Evolutionary conservation across 1,140 invertebrate genomes (phyloP).

Genomic region (Aphis craccivora): DNA sequence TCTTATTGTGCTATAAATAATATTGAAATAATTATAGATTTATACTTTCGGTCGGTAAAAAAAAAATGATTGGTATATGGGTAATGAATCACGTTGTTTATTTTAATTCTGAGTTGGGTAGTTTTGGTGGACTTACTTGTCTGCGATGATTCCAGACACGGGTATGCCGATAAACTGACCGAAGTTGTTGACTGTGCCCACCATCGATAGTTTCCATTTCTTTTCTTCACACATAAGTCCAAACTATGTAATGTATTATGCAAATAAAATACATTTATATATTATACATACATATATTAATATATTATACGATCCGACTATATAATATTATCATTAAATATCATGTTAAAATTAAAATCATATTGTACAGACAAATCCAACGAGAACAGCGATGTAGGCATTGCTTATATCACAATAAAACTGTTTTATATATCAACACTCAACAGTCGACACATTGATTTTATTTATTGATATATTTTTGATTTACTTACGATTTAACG

Average conservation of each 20-base stretch:
- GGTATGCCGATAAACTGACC: constrained; percentile 76
- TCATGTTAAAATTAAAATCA: background rate
- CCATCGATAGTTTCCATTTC: constrained; percentile 75
- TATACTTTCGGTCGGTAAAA: constrained; percentile 69
- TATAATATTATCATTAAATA: background rate
- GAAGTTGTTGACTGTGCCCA: constrained; percentile 76
- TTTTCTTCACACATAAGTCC: constrained; percentile 69
- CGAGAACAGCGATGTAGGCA: background rate
- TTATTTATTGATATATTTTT: background rate
- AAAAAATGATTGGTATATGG: background rate
- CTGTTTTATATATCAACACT: background rate
- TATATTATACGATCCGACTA: background rate
- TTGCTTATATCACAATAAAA: background rate
- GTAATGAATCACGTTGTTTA: background rate
- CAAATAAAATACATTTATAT: background rate
- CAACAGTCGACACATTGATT: background rate
- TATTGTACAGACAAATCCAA: background rate
- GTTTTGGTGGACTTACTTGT: constrained; percentile 66
- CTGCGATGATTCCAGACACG: constrained; percentile 73
- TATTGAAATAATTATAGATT: constrained; percentile 63
- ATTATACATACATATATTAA: background rate
- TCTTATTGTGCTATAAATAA: constrained; percentile 63
- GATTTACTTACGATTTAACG: no score
- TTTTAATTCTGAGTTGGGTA: background rate
- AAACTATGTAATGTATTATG: constrained; percentile 65